These are phyloP conservation scores for Labroides dimidiatus DNA, from an alignment of 2,797 vertebrate species.

Conservation along the genomic window DNA sequence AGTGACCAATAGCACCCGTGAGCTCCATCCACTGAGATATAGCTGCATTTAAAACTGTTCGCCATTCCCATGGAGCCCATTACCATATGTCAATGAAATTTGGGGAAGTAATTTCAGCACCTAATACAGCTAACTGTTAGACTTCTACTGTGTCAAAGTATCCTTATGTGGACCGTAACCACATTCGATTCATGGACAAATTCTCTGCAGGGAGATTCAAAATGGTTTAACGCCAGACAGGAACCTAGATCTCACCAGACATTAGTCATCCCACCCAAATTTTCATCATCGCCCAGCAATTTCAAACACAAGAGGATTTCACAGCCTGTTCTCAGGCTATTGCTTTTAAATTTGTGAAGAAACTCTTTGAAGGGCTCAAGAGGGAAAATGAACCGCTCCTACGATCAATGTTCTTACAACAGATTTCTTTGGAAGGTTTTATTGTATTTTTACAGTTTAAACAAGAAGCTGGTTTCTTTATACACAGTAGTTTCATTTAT, in stretches of 20 bases:
- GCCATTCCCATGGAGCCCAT: conserved; percentile 46
- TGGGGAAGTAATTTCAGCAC: conserved; percentile 49
- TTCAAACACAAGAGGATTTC: conserved; percentile 34
- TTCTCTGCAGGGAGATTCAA: conserved; percentile 14
- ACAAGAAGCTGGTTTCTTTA: neutral
- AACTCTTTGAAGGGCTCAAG: conserved; percentile 27
- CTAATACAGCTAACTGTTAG: conserved; percentile 18
- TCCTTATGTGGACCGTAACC: conserved; percentile 29
- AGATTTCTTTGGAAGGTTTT: conserved; percentile 3
- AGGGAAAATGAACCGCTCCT: conserved; percentile 1
- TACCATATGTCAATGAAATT: conserved; percentile 49
- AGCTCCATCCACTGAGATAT: conserved; percentile 51
- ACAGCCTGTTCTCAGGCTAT: conserved; percentile 24
- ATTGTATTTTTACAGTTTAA: neutral
- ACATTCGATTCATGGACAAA: conserved; percentile 13
- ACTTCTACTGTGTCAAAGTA: conserved; percentile 37
- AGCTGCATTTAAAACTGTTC: conserved; percentile 59
- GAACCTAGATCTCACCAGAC: conserved; percentile 11
- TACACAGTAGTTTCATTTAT: neutral
- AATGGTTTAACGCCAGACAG: neutral
- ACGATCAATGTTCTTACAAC: neutral
- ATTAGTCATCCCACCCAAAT: conserved; percentile 8
- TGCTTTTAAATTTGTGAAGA: conserved; percentile 27
- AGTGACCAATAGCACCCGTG: conserved; percentile 50
- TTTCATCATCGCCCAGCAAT: conserved; percentile 7